Conservation (phyloP, 2,113 vertebrate genomes). For the Calidris pygmaea region DNA sequence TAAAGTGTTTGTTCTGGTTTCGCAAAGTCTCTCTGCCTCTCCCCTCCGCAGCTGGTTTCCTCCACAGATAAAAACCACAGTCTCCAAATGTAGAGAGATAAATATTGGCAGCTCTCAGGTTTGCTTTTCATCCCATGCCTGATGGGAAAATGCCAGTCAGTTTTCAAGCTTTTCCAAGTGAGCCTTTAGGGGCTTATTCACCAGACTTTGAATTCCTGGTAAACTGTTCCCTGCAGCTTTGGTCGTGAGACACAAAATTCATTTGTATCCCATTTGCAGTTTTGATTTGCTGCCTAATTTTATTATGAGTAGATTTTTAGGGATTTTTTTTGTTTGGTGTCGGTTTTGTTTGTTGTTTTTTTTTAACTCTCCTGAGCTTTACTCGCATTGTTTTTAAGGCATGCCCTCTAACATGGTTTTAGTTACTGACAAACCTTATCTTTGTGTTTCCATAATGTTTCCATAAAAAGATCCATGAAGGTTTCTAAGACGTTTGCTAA, state of each 20-base stretch:
- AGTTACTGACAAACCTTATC: background rate
- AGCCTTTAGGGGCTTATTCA: slow-evolving; percentile 42
- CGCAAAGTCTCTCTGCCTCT: slow-evolving; percentile 19
- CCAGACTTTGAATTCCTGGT: slow-evolving; percentile 47
- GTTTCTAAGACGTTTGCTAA: background rate
- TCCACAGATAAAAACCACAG: slow-evolving; percentile 29
- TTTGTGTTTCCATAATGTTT: background rate
- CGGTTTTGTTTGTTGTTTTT: background rate
- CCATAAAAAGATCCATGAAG: background rate
- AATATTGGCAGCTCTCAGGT: slow-evolving; percentile 58
- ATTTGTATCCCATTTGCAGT: slow-evolving; percentile 1
- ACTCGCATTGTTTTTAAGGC: background rate
- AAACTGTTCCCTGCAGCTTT: slow-evolving; percentile 36
- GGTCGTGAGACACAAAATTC: background rate
- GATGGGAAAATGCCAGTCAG: slow-evolving; percentile 47
- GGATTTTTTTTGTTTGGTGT: background rate
- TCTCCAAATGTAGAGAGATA: slow-evolving; percentile 35
- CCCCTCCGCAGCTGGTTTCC: background rate
- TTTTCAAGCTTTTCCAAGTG: slow-evolving; percentile 58
- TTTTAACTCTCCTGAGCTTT: background rate
- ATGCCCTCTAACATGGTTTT: background rate
- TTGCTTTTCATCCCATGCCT: slow-evolving; percentile 59
- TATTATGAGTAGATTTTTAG: background rate
- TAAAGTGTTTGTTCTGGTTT: slow-evolving; percentile 44
- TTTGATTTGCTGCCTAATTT: slow-evolving; percentile 14